phyloP scores from a whole-genome alignment of 2,888 invertebrate species.

The Flexamia atlantica region DNA sequence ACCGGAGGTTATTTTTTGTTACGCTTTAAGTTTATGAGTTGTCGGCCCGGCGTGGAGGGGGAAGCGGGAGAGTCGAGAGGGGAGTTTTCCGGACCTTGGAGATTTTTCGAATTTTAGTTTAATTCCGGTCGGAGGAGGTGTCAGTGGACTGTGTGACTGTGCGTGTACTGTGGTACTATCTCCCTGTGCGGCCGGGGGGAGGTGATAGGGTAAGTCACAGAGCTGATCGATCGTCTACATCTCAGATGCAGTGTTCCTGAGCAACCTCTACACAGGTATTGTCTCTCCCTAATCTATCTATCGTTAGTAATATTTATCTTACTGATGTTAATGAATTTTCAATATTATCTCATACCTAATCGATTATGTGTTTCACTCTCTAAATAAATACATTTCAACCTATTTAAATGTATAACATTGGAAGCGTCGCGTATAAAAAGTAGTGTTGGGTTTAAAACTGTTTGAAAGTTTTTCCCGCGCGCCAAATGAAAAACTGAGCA shows the following conservation, averaged over 20 bases:
- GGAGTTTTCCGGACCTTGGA: slow-evolving; percentile 61
- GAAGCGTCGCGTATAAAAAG: not conserved
- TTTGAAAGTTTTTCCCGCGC: slow-evolving; percentile 60
- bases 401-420: too few species aligned
- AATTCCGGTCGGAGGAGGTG: slow-evolving; percentile 53
- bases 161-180: not conserved
- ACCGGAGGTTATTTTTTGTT: slow-evolving; percentile 65
- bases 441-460: slow-evolving; percentile 8
- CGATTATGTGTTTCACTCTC: too few species aligned
- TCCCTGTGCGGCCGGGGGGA: not conserved
- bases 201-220: slow-evolving; percentile 11
- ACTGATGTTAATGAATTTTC: not conserved
- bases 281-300: slow-evolving; percentile 8
- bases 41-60: slow-evolving; percentile 61
- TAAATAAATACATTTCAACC: too few species aligned
- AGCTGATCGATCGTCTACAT: slow-evolving; percentile 50
- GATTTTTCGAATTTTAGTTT: slow-evolving; percentile 65
- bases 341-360: too few species aligned
- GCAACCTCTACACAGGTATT: slow-evolving; percentile 51
- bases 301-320: not conserved
- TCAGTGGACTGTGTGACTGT: slow-evolving; percentile 29
- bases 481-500: slow-evolving; percentile 54
- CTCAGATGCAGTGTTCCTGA: slow-evolving; percentile 53
- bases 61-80: slow-evolving; percentile 58
- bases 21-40: slow-evolving; percentile 66